These are phyloP conservation scores for Caenorhabditis latens DNA, from an alignment of 1,140 invertebrate species.

Conservation along the genomic window DNA sequence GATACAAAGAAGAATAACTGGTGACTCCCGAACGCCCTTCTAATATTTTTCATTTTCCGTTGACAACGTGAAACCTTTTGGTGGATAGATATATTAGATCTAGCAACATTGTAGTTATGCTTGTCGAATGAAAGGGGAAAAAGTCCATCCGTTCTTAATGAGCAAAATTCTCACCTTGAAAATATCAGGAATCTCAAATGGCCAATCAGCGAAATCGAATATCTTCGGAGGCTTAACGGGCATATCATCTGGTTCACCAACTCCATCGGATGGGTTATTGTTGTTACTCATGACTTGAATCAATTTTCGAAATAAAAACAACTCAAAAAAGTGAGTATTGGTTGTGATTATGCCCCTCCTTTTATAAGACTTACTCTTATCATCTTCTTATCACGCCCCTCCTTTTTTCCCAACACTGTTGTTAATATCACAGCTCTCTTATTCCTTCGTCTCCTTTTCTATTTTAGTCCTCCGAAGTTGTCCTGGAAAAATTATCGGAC, in stretches of 20 bases:
- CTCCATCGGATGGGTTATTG: neutral
- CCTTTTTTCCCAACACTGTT: constrained; percentile 9
- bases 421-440: constrained; percentile 1
- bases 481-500: neutral
- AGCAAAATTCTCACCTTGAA: neutral
- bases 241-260: constrained; percentile 9
- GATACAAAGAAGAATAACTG: too few species aligned
- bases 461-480: neutral
- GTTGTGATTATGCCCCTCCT: neutral
- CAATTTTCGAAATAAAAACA: neutral
- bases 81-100: too few species aligned
- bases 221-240: constrained; percentile 31
- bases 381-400: constrained; percentile 36
- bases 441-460: neutral
- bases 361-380: constrained; percentile 26
- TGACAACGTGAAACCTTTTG: too few species aligned
- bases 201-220: constrained; percentile 28
- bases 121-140: too few species aligned
- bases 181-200: constrained; percentile 45
- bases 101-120: too few species aligned
- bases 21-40: too few species aligned
- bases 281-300: constrained; percentile 8
- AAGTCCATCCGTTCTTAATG: too few species aligned
- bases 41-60: too few species aligned
- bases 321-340: neutral